Evolutionary conservation across 2,888 invertebrate genomes (phyloP).

Genomic region (Napeogenes sylphis): DNA sequence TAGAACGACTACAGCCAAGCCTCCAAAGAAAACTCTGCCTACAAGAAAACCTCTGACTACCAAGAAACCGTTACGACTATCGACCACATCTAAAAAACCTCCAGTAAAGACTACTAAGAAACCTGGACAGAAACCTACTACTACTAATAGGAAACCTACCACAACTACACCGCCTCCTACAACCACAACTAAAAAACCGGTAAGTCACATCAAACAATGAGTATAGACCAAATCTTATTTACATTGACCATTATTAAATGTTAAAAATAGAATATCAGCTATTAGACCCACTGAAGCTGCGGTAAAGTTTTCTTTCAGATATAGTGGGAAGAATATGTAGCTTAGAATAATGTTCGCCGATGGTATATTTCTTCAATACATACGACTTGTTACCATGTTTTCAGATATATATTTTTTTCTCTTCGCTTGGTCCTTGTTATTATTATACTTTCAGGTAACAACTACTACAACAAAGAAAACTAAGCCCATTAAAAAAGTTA

Average conservation of each 20-base stretch:
- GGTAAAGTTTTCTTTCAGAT: no score
- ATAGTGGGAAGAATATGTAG: no score
- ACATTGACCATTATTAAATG: neutral
- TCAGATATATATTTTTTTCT: no score
- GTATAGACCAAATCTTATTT: neutral
- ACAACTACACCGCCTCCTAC: constrained; percentile 38
- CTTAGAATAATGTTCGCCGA: no score
- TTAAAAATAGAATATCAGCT: no score
- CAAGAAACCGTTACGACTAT: constrained; percentile 60
- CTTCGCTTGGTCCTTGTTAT: constrained; percentile 41
- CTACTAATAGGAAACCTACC: constrained; percentile 35
- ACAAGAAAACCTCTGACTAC: constrained; percentile 62
- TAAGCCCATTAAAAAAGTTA: constrained; percentile 55
- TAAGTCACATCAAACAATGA: constrained; percentile 38
- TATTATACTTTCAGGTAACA: constrained; percentile 50
- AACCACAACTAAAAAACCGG: constrained; percentile 58
- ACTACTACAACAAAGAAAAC: constrained; percentile 56
- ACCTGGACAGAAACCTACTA: constrained; percentile 46
- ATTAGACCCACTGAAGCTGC: no score
- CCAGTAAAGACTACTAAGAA: constrained; percentile 64
- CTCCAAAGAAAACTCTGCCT: constrained; percentile 50
- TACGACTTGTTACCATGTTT: no score
- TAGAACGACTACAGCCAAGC: constrained; percentile 59
- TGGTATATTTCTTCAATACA: no score
- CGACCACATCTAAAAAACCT: constrained; percentile 59